Evolutionary conservation across 2,113 vertebrate species (phyloP), one percentile per base, ranked within the genome.

Genomic region (Helogale parvula): DNA sequence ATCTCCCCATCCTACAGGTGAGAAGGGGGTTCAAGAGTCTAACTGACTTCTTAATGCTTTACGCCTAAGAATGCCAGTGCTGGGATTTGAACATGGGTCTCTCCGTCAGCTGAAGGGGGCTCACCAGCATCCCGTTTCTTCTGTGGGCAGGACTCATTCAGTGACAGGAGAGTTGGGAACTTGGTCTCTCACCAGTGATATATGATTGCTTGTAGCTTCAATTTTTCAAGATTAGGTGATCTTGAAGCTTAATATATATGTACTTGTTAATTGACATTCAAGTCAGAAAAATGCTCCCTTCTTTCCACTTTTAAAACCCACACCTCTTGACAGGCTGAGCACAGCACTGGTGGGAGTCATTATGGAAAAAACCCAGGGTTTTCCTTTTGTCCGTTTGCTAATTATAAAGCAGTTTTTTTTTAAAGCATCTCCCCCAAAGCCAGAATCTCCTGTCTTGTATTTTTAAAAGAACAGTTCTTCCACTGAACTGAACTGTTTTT

Each of bases 381-480:
- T 69, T 77, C 25, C 27, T 68, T 93, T 84, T 83, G 50, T 47
- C 92, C 41, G 33, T 89, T 95, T 83, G n/a, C 79, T 89, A 35
- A 6, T 90, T 76, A 93, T 47, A 72, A 97, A 81, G 38, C 7
- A 12, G 1, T 50, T 9, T 60, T 60, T 81, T 93, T 94, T 50
- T 68, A 63, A 66, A 63, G 60, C 80, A 52, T 33, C 38, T 93
- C 92, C 66, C 69, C 52, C 54, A 88, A 95, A 90, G 33, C n/a
- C 13, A 80, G 87, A 38, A 88, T 74, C 88, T 88, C 86, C 85
- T 47, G 15, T 38, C 25, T 31, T 71, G 31, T 65, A 65, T 35
- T 82, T 86, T n/a, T 29, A 76, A 93, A 96, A 89, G 65, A 79
- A 85, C 33, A 52, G 8, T 77, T 50, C 35, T 88, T 90, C 41